phyloP scores from a whole-genome alignment of 1,140 invertebrate species.

The Harpegnathos saltator region DNA sequence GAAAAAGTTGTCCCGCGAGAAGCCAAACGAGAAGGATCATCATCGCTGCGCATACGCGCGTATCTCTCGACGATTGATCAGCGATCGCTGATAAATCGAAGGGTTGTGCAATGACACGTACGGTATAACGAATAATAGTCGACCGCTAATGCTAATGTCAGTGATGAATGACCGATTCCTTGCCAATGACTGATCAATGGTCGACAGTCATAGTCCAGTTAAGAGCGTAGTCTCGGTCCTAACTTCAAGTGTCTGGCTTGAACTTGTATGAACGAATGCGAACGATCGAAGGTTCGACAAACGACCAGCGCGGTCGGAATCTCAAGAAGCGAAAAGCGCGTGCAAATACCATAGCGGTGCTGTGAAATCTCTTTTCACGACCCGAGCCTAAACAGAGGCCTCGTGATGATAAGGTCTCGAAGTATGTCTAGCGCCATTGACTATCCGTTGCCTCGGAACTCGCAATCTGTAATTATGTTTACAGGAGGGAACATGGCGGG shows the following conservation, averaged over 20 bases:
- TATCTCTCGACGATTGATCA: too few species aligned
- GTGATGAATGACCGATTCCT: too few species aligned
- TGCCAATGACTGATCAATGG: too few species aligned
- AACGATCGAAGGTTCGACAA: not conserved
- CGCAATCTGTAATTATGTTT: slow-evolving; percentile 79
- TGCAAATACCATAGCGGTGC: slow-evolving; percentile 19
- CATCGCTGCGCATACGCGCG: too few species aligned
- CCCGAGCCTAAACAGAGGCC: slow-evolving; percentile 73
- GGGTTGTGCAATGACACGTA: too few species aligned
- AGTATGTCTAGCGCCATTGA: slow-evolving; percentile 72
- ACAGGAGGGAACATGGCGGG: slow-evolving; percentile 44
- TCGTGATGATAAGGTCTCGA: slow-evolving; percentile 77
- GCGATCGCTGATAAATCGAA: too few species aligned
- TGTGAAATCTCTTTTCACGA: slow-evolving; percentile 51
- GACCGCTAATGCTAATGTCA: too few species aligned
- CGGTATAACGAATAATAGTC: too few species aligned
- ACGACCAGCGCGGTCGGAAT: slow-evolving; percentile 16
- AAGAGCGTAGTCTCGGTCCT: too few species aligned
- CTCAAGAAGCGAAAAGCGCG: slow-evolving; percentile 6
- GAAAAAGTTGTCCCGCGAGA: not conserved
- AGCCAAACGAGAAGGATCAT: not conserved
- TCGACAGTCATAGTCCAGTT: too few species aligned
- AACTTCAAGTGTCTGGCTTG: not conserved
- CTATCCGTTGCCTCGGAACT: slow-evolving; percentile 74
- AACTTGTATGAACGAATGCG: not conserved